phyloP scores from a whole-genome alignment of 2,888 invertebrate species.

The Sphaerolaimus hirsutus region DNA sequence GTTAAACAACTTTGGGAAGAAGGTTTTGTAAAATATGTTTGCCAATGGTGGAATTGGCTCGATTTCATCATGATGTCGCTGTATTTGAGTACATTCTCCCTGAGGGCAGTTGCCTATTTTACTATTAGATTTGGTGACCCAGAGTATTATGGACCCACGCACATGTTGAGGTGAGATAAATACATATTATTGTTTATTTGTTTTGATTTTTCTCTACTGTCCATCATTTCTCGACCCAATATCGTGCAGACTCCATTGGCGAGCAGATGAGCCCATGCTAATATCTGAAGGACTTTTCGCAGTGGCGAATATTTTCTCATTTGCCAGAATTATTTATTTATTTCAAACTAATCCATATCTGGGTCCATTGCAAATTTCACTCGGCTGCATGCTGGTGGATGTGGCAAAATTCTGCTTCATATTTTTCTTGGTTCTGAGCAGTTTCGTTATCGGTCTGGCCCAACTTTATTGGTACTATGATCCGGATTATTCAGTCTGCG shows the following conservation, averaged over 20 bases:
- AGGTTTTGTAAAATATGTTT: slow-evolving; percentile 32
- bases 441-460: slow-evolving; percentile 32
- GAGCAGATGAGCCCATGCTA: slow-evolving; percentile 33
- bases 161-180: too few relatives aligned
- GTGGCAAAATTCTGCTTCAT: slow-evolving; percentile 35
- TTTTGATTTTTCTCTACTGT: too few relatives aligned
- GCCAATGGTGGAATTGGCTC: slow-evolving; percentile 38
- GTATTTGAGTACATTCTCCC: slow-evolving; percentile 33
- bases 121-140: slow-evolving; percentile 13
- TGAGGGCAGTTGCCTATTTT: slow-evolving; percentile 29
- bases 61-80: slow-evolving; percentile 37
- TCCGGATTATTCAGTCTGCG: slow-evolving; percentile 12
- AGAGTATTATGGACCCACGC: slow-evolving; percentile 25
- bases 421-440: slow-evolving; percentile 31
- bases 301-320: slow-evolving; percentile 36
- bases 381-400: slow-evolving; percentile 36
- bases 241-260: slow-evolving; percentile 30
- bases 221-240: too few relatives aligned
- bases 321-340: slow-evolving; percentile 35
- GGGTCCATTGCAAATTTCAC: slow-evolving; percentile 32
- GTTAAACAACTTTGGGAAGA: slow-evolving; percentile 38
- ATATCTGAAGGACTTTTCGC: slow-evolving; percentile 35
- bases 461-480: slow-evolving; percentile 33
- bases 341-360: slow-evolving; percentile 36
- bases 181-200: too few relatives aligned